phyloP scores from a whole-genome alignment of 2,113 vertebrate genomes.

The Charina bottae region DNA sequence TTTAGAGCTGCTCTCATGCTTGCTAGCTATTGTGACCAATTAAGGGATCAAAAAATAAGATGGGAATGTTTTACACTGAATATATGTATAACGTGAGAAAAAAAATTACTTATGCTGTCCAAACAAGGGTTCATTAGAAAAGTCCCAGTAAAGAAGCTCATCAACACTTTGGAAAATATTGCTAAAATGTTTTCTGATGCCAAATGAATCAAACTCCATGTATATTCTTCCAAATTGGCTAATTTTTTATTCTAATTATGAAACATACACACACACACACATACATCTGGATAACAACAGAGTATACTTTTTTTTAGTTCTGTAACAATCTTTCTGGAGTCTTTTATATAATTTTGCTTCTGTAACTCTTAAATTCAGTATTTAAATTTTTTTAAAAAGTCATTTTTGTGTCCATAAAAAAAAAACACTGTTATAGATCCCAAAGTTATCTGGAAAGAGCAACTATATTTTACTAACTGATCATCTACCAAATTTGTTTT shows the following conservation, averaged over 20 bases:
- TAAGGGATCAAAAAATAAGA: neutral
- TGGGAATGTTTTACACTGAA: neutral
- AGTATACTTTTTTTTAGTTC: neutral
- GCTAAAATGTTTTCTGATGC: neutral
- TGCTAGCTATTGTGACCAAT: neutral
- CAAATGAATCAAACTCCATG: neutral
- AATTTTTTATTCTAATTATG: neutral
- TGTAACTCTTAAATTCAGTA: too few species aligned
- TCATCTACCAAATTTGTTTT: conserved; percentile 38
- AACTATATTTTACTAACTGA: conserved; percentile 43
- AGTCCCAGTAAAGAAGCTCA: neutral
- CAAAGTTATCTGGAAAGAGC: neutral
- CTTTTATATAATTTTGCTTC: neutral
- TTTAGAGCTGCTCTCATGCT: neutral
- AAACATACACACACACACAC: neutral
- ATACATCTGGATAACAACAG: neutral
- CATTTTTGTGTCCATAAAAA: neutral
- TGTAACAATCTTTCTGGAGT: neutral
- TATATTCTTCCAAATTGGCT: neutral
- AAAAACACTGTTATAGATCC: neutral
- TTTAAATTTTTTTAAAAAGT: too few species aligned
- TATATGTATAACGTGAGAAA: neutral
- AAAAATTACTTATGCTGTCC: neutral
- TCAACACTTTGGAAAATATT: neutral
- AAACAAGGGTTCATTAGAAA: neutral